These are phyloP conservation scores for Malthinus flaveolus DNA, from an alignment of 2,888 invertebrate genomes.

Conservation along the genomic window DNA sequence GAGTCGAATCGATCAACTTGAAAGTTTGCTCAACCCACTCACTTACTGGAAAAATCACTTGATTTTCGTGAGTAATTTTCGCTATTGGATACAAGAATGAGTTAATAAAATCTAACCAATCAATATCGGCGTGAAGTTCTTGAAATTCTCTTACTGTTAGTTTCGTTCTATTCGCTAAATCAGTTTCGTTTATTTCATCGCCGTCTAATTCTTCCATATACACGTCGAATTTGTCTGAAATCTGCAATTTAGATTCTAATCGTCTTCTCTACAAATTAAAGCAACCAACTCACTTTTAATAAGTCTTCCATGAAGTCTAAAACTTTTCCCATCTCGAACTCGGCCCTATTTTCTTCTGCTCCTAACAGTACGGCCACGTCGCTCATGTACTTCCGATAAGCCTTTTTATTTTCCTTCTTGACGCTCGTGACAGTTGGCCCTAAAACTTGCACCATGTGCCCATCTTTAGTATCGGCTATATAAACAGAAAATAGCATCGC, in stretches of 20 bases:
- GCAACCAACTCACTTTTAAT: slow-evolving; percentile 23
- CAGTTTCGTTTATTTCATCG: too few relatives aligned
- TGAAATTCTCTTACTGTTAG: slow-evolving; percentile 11
- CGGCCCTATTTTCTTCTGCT: slow-evolving; percentile 26
- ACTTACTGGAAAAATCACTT: slow-evolving; percentile 5
- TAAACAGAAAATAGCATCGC: not conserved
- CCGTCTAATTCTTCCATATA: not conserved
- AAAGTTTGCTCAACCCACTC: slow-evolving; percentile 2
- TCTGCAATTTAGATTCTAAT: not conserved
- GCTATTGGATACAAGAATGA: slow-evolving; percentile 8
- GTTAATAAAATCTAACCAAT: slow-evolving; percentile 17
- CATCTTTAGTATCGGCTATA: slow-evolving; percentile 1
- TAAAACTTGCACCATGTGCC: not conserved
- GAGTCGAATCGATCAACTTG: slow-evolving; percentile 8
- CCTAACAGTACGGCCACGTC: slow-evolving; percentile 39
- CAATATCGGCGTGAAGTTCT: slow-evolving; percentile 5
- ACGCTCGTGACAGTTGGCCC: slow-evolving; percentile 4
- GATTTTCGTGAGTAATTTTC: not conserved
- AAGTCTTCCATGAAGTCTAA: slow-evolving; percentile 38
- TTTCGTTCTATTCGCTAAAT: not conserved
- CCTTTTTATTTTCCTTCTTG: not conserved
- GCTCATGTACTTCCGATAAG: slow-evolving; percentile 31
- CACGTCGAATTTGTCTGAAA: not conserved
- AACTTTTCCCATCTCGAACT: slow-evolving; percentile 35
- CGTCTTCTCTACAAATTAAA: not conserved